Base-by-base conservation (phyloP, 2,888 invertebrate genomes). In the Priocnemis perturbator region DNA sequence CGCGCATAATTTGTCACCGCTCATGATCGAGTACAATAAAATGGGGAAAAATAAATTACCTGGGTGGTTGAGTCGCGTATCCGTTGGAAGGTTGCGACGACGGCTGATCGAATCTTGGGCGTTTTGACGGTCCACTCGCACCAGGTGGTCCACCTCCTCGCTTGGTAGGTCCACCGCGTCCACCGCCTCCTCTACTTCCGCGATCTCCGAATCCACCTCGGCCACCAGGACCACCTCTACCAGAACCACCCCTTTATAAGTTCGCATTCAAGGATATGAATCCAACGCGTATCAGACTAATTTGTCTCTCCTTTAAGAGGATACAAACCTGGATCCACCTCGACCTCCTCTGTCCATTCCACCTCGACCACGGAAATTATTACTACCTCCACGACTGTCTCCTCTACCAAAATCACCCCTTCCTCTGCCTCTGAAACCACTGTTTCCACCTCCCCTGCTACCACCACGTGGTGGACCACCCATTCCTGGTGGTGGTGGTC, bases 51-150 rank as follows among this genome's bases (percentile, higher is more conserved):
- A 37, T 5, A 19, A 53, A 52, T 53, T 66, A 80, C 81, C 71
- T 81, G 5, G 85, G 80, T 19, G 86, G 76, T 73, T 86, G 87
- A 19, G 85, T 77, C 0, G 83, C 87, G 59, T 88, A 89, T 5
- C 89, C 89, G 58, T 89, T 89, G 11, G 87, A 82, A 2, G 88
- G 82, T 37, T 88, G 89, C 21, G 84, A 81, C 37, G 87, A 82
- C 3, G 88, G 83, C 19, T 79, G 86, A 69, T 89, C 89, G 55
- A 88, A 89, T 76, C 89, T 84, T 75, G 92, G 92, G 81, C 91
- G 90, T 77, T 92, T 92, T 74, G 91, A 92, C 86, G 92, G 92
- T 85, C 90, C 92, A 87, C 91, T 90, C 83, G 91, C 90, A 84
- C 91, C 89, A 84, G 91, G 91, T 86, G 91, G 91, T 73, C 90